phyloP scores from a whole-genome alignment of 2,888 invertebrate genomes.

The Phyllotreta cruciferae region DNA sequence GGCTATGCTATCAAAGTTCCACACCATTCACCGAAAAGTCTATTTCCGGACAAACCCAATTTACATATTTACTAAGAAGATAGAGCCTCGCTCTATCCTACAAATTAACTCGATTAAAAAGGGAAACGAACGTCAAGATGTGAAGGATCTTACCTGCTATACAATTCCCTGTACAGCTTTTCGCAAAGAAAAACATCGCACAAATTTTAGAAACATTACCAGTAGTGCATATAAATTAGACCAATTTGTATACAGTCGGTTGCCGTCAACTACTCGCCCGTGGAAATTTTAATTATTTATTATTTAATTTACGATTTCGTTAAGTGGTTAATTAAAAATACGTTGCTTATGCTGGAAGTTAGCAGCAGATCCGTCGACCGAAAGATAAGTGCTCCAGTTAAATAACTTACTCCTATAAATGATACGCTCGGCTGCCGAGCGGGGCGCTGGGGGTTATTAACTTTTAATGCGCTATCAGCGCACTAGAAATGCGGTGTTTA shows the following conservation, averaged over 20 bases:
- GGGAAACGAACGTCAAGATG: neutral
- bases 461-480: conserved; percentile 30
- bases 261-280: too few relatives aligned
- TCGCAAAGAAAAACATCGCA: too few relatives aligned
- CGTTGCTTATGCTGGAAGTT: too few relatives aligned
- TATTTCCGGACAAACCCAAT: conserved; percentile 5
- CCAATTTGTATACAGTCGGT: too few relatives aligned
- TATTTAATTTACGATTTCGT: too few relatives aligned
- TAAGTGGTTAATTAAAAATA: too few relatives aligned
- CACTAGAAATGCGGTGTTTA: conserved; percentile 14
- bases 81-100: neutral
- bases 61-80: conserved; percentile 19
- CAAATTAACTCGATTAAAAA: conserved; percentile 17
- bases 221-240: too few relatives aligned
- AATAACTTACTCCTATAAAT: conserved; percentile 22
- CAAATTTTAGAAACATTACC: too few relatives aligned
- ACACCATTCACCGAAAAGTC: conserved; percentile 4
- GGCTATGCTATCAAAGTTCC: conserved; percentile 16
- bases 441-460: conserved; percentile 21
- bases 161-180: too few relatives aligned
- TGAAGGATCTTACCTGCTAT: too few relatives aligned
- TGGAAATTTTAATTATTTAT: too few relatives aligned
- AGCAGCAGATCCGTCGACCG: neutral
- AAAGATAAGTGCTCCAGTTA: neutral
- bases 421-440: conserved; percentile 22